Conservation (phyloP, 2,888 invertebrate genomes). For the Lasioglossum villosulum region DNA sequence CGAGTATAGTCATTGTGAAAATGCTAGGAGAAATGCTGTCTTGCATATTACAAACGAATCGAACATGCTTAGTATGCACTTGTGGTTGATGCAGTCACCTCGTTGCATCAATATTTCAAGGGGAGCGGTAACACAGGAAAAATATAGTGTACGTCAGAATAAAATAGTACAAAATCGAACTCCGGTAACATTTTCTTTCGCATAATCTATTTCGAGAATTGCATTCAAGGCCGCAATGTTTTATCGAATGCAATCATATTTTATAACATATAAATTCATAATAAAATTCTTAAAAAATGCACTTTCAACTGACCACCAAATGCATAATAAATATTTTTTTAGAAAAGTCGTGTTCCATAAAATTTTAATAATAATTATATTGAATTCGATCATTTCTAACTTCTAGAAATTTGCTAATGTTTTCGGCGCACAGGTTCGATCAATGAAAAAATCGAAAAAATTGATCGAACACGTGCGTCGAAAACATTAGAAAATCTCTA, state of each 20-base stretch:
- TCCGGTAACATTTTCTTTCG: neutral
- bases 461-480: too few relatives aligned
- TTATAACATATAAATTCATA: neutral
- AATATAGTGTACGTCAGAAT: neutral
- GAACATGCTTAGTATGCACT: neutral
- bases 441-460: too few relatives aligned
- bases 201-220: neutral
- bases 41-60: neutral
- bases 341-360: too few relatives aligned
- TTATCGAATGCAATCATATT: neutral
- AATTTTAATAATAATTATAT: too few relatives aligned
- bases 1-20: neutral
- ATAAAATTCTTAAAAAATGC: neutral
- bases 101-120: neutral
- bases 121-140: neutral
- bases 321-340: too few relatives aligned
- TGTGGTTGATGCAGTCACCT: neutral
- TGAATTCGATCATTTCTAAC: too few relatives aligned
- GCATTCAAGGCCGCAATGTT: neutral
- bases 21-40: neutral
- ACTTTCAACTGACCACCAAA: too few relatives aligned
- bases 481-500: too few relatives aligned
- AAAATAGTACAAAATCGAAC: neutral
- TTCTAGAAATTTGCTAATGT: too few relatives aligned
- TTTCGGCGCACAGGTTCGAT: too few relatives aligned